Base-by-base conservation (phyloP, 2,113 vertebrate genomes). In the Morone saxatilis region DNA sequence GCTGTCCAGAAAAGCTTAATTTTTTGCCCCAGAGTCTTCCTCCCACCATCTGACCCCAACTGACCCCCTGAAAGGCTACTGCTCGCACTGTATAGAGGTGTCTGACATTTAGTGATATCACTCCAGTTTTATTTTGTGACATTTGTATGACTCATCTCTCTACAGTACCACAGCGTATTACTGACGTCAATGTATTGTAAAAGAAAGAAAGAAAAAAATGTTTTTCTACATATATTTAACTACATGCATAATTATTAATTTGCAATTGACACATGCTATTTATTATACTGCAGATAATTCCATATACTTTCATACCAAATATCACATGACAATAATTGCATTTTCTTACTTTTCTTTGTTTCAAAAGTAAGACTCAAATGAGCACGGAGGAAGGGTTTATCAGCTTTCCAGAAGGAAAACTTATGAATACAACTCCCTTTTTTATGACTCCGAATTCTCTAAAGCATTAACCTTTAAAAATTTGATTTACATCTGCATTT, bases 1-100 rank as follows among this genome's bases (percentile, higher is more conserved):
- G 89, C 94, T 94, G 94, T 93, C 94, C 85, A 80, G 89, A 66
- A 83, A 91, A 89, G 91, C 86, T 90, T 89, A 61, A 92, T 94
- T 93, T 93, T 91, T 90, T 90, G 78, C 86, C 79, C 85, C 71
- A 67, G 75, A 87, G 72, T 77, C 83, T 83, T 62, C 79, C 74
- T 76, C 71, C 68, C 25, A 83, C 69, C 79, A 48, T 10, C 76
- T 77, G 81, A 91, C 86, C 78, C 71, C 65, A 14, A 0, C 31
- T 87, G 85, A 89, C 88, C 89, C 68, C 76, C 78, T 87, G 79
- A 88, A 87, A 90, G 89, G 86, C 76, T 83, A 50, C 73, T 20
- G 59, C 78, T 86, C 38, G 59, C 76, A 22, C 74, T 11, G 40
- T 53, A 69, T 10, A 62, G 71, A 80, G 62, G 87, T 79, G 88